A percentile compares a stretch with the other conserved stretches of the same genome.
phyloP scores from a whole-genome alignment of 53 echinoderm and acorn worm genomes.

The Mesocentrotus franciscanus region DNA sequence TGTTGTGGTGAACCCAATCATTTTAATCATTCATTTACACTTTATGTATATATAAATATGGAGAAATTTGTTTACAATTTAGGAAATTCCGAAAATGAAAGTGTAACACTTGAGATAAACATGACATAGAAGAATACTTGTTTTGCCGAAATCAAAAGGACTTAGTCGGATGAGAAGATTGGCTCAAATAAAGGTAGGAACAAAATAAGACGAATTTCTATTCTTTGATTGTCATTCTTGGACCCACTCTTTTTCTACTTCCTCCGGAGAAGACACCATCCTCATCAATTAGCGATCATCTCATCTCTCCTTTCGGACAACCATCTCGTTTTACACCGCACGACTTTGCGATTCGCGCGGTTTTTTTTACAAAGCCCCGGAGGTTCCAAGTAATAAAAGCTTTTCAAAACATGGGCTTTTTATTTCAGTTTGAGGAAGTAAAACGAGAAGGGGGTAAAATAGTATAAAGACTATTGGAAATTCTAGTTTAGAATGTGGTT shows the following conservation, averaged over 20 bases:
- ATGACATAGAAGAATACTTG: no score
- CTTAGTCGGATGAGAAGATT: neutral
- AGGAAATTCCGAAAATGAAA: no score
- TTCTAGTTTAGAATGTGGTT: conserved; percentile 13
- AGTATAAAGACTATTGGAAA: neutral
- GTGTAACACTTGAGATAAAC: neutral
- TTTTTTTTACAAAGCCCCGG: conserved; percentile 36
- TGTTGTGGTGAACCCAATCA: no score
- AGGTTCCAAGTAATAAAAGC: conserved; percentile 62
- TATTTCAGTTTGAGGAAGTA: neutral
- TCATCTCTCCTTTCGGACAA: conserved; percentile 1
- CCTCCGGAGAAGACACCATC: neutral
- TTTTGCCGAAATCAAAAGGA: neutral
- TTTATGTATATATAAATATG: no score
- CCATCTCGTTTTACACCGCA: conserved; percentile 49
- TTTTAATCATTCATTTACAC: no score
- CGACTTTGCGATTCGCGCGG: conserved; percentile 38
- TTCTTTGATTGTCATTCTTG: conserved; percentile 30
- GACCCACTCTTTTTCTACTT: neutral
- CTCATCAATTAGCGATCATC: conserved; percentile 46
- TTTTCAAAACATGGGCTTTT: conserved; percentile 54
- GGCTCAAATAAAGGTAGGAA: neutral
- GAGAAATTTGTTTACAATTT: no score
- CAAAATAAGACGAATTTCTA: neutral
- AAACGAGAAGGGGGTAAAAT: conserved; percentile 18